Percentiles rank a stretch among this genome's conserved stretches.
phyloP scores from a whole-genome alignment of 2,888 invertebrate genomes.

The Melinopterus prodromus region DNA sequence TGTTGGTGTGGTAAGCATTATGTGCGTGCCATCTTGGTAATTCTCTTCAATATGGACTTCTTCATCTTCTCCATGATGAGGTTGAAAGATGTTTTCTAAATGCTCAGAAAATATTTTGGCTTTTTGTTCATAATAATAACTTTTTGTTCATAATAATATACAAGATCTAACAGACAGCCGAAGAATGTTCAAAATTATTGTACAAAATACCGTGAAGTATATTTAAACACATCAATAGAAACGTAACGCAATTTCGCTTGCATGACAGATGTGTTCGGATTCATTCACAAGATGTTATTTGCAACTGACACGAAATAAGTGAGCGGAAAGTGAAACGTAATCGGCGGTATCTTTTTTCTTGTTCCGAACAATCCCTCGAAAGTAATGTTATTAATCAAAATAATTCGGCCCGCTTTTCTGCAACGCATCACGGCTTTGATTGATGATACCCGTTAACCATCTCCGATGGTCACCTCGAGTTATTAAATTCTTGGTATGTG shows the following conservation, averaged over 20 bases:
- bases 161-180: too few species aligned
- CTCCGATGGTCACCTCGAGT: background rate
- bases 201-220: background rate
- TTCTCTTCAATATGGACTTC: too few species aligned
- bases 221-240: background rate
- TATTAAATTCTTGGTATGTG: background rate
- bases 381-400: background rate
- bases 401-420: background rate
- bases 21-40: too few species aligned
- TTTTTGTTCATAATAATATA: too few species aligned
- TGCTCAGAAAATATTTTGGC: too few species aligned
- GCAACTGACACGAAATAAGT: background rate
- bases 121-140: too few species aligned
- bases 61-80: too few species aligned
- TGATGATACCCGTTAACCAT: background rate
- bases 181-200: too few species aligned
- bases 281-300: slow-evolving; percentile 4
- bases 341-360: background rate
- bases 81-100: too few species aligned
- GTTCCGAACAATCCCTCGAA: background rate
- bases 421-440: background rate
- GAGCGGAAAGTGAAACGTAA: background rate
- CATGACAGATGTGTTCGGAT: background rate
- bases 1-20: too few species aligned
- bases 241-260: background rate